Evolutionary conservation across 2,888 invertebrate species (phyloP), one percentile per base, ranked within the genome.

Genomic region (Idaea biselata): DNA sequence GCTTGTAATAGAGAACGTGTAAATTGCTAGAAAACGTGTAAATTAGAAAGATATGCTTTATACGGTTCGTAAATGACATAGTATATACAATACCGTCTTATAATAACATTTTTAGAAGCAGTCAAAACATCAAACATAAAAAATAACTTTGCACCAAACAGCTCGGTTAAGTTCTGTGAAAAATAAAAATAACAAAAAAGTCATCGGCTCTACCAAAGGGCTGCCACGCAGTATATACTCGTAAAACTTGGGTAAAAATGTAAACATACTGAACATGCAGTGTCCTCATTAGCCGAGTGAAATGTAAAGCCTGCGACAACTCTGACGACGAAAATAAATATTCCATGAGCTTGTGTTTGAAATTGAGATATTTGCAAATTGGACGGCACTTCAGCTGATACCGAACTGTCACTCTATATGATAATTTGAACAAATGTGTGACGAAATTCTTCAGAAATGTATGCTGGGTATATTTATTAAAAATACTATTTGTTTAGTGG

Each of bases 211-310:
- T 55, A 8, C 8, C 55, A 55, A 55, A 55, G 55, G 18, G 18
- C 56, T 18, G 56, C 55, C 55, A 4, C 17, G 55, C 17, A 17
- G 55, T 55, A 17, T 7, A 55, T 18, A 56, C 56, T 56, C 11
- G 18, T 58, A 63, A 63, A 61, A 55, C 59, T 62, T 25, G 44
- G 14, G 16, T 53, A 55, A 44, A 60, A 25, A 54, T 60, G 58
- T 57, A 60, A 64, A 61, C 59, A 64, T 31, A 65, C 55, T 60
- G 33, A 56, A 56, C 56, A 59, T 58, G 55, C 18, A 55, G n/a
- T 57, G 60, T 18, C 57, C 58, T 61, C 58, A 63, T 61, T 61
- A 63, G 18, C 58, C 31, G 33, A 33, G 56, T 18, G 58, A 60
- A 44, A 59, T 58, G 60, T 55, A 53, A 56, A 11, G 18, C 18